phyloP scores from a whole-genome alignment of 2,113 vertebrate genomes.

The Actenoides lindsayi region DNA sequence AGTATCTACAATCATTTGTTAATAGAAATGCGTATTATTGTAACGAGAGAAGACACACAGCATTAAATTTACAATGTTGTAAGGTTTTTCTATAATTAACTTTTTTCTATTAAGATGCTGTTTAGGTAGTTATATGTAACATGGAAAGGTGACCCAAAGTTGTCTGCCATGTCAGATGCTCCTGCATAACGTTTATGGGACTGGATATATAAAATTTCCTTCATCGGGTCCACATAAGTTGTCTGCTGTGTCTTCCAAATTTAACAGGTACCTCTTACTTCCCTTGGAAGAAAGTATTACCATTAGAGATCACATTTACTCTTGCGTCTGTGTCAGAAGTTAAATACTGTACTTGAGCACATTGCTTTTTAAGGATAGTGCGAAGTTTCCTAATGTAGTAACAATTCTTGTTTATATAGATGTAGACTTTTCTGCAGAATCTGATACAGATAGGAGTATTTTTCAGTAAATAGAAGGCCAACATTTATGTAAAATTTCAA shows the following conservation, averaged over 20 bases:
- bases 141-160: conserved; percentile 1
- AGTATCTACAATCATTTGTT: conserved; percentile 23
- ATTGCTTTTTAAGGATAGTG: conserved; percentile 46
- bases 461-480: neutral
- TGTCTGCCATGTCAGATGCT: conserved; percentile 45
- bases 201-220: neutral
- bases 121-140: conserved; percentile 37
- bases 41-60: neutral
- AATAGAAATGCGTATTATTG: neutral
- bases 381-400: conserved; percentile 6
- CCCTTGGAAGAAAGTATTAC: conserved; percentile 37
- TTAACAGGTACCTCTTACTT: conserved; percentile 45
- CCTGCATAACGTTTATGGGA: neutral
- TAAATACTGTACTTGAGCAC: conserved; percentile 52
- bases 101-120: neutral
- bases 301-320: conserved; percentile 5
- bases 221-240: neutral
- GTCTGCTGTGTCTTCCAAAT: conserved; percentile 44
- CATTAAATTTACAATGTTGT: conserved; percentile 14
- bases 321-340: conserved; percentile 57
- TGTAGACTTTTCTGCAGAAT: conserved; percentile 19
- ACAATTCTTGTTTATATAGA: conserved; percentile 20
- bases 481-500: conserved; percentile 3
- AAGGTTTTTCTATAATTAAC: conserved; percentile 25
- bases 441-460: neutral